Base-by-base conservation (phyloP, 2,888 invertebrate species). In the Melanophora roralis region DNA sequence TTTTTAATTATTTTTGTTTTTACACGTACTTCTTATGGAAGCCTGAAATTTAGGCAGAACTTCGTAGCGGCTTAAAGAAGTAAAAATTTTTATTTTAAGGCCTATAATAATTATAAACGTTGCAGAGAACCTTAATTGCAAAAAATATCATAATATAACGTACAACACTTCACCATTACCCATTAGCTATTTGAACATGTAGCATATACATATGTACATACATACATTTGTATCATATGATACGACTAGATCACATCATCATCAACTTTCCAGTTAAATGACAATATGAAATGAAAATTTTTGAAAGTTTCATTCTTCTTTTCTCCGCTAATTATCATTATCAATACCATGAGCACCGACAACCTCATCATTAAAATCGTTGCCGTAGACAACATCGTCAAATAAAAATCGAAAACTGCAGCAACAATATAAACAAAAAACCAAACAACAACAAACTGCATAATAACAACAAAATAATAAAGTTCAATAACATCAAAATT, bases 401-500 rank as follows among this genome's bases (percentile, higher is more conserved):
- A 43, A 59, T 21, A 27, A 16, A 43, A 51, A 32, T 6, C 27
- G 27, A 27, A 45, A 45, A 21, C 55, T 12, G 23, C 53, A 72
- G 8, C 40, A 78, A 69, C 69, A 69, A 64, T 43, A 62, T 68
- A 62, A 73, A 57, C 12, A 27, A 23, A 62, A 72, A 38, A 59
- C 60, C 43, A 43, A 76, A n/a, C 60, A 49, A 32, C 23, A 36
- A 62, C 21, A 8, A 19, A 36, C 23, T 32, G 19, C 34, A 53
- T 32, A 40, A 55, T 19, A 59, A 59, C 51, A 60, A 62, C 27
- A 81, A 36, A 19, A 68, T 77, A 82, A 73, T 84, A 84, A 85
- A 88, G 87, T 88, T 88, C 87, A 88, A 86, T 88, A 88, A 88
- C 87, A 85, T 85, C 85, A 84, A 84, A 86, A n/a, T n/a, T 85